Evolutionary conservation across 2,888 invertebrate genomes (phyloP).

Genomic region (Andricus curvator): DNA sequence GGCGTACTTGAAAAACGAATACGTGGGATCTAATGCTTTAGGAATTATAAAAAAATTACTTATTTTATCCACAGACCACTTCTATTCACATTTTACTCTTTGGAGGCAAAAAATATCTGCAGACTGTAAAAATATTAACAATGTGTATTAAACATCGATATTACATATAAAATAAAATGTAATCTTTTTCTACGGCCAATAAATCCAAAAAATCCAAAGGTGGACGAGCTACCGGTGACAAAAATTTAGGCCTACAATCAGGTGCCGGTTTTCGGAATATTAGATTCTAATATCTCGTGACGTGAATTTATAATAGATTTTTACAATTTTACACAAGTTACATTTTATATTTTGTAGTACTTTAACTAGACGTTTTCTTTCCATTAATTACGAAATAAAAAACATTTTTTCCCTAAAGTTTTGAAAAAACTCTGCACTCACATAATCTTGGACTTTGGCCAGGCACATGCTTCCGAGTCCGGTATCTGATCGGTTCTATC

Average conservation of each 20-base stretch:
- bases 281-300: too few species aligned
- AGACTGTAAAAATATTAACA: too few species aligned
- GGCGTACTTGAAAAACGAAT: neutral
- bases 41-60: too few species aligned
- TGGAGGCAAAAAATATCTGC: too few species aligned
- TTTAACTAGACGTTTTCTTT: too few species aligned
- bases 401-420: neutral
- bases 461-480: constrained; percentile 9
- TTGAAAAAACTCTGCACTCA: neutral
- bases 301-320: too few species aligned
- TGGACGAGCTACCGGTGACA: neutral
- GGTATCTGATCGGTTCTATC: neutral
- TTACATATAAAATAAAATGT: neutral
- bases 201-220: neutral
- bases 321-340: too few species aligned
- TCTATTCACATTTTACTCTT: too few species aligned
- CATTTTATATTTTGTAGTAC: too few species aligned
- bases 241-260: constrained; percentile 37
- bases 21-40: neutral
- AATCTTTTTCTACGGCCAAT: neutral
- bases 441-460: neutral
- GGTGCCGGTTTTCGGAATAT: constrained; percentile 10
- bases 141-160: too few species aligned
- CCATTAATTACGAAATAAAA: too few species aligned
- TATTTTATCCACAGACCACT: too few species aligned